A percentile compares a stretch with the other conserved stretches of the same genome.
These are phyloP conservation scores for Chauna torquata DNA, from an alignment of 2,113 vertebrate genomes.

Conservation along the genomic window DNA sequence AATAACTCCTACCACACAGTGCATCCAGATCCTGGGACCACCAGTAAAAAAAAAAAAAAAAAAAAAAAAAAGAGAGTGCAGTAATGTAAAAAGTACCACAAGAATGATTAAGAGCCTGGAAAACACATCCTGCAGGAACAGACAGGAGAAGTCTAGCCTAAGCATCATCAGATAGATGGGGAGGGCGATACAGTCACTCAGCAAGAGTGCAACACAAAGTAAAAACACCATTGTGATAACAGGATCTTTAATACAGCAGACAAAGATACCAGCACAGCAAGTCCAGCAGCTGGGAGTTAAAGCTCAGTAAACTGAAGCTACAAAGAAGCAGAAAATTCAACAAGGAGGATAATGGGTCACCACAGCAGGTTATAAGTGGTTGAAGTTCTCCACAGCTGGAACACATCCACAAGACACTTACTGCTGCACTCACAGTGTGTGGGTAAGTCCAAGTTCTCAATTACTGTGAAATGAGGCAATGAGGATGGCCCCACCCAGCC, in stretches of 20 bases:
- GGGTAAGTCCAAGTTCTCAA: not conserved
- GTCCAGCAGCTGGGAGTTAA: not conserved
- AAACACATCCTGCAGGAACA: not conserved
- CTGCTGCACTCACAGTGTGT: not conserved
- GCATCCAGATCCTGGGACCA: not conserved
- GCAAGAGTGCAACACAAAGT: not conserved
- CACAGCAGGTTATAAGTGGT: not conserved
- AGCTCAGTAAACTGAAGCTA: not conserved
- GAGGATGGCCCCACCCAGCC: not conserved
- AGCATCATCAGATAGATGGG: not conserved
- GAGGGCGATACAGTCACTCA: not conserved
- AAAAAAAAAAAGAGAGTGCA: not conserved
- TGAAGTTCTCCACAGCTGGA: not conserved
- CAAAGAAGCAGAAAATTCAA: not conserved
- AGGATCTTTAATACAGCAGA: not conserved
- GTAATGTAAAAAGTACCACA: not conserved
- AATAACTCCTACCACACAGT: not conserved
- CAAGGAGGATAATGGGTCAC: not conserved
- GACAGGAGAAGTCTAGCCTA: not conserved
- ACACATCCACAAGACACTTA: not conserved
- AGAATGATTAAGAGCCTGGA: not conserved
- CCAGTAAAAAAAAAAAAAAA: not conserved
- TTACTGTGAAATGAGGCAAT: not conserved
- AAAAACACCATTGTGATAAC: not conserved
- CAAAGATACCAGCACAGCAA: not conserved